Evolutionary conservation across 64 coral and sea anemone species (phyloP).

Genomic region (Pachyseris speciosa): DNA sequence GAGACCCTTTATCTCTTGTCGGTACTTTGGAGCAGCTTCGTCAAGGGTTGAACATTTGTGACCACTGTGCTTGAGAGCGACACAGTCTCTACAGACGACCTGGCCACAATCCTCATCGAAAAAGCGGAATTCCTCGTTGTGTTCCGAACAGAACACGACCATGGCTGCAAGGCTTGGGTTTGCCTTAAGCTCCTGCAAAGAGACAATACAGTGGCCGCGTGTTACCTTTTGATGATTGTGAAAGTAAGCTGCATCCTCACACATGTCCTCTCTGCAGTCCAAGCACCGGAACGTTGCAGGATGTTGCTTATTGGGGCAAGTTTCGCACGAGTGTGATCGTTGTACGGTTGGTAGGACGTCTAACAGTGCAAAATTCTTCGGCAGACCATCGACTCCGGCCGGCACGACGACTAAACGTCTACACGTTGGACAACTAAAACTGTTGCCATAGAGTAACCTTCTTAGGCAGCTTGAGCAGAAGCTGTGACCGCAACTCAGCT

Average conservation of each 20-base stretch:
- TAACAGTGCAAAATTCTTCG: not conserved
- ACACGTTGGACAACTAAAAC: not conserved
- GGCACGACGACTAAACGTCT: not conserved
- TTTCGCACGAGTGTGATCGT: not conserved
- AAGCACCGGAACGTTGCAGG: not conserved
- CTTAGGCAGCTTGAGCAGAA: not conserved
- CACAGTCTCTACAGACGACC: conserved; percentile 2
- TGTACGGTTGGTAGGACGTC: not conserved
- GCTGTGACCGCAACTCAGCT: not conserved
- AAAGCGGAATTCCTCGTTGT: too few species aligned
- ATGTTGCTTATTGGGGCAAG: not conserved
- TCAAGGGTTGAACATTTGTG: not conserved
- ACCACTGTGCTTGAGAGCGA: not conserved
- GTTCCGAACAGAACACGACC: not conserved
- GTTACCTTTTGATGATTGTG: not conserved
- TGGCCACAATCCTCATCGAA: too few species aligned
- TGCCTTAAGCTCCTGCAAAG: not conserved
- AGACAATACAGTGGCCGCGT: not conserved
- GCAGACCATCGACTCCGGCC: not conserved
- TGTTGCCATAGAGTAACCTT: not conserved
- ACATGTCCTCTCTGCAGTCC: too few species aligned
- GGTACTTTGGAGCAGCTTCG: not conserved
- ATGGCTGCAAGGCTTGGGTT: not conserved
- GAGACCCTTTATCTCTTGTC: not conserved
- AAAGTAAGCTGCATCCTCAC: not conserved